Evolutionary conservation across 1,140 invertebrate species (phyloP).

Genomic region (Heliconius hewitsoni): DNA sequence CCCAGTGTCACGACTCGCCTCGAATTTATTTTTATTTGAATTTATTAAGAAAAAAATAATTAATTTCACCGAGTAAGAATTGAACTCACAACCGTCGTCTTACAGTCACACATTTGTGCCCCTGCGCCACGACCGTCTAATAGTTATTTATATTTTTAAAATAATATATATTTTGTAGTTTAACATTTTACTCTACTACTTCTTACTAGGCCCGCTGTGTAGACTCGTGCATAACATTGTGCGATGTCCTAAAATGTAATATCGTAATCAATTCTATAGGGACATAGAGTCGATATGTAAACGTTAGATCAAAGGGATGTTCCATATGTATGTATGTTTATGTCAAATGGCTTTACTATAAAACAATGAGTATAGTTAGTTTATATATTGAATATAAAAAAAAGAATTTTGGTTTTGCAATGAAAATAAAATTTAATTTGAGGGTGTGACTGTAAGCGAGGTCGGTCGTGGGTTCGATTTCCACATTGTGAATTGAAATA

Average conservation of each 20-base stretch:
- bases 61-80: no score
- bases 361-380: not conserved
- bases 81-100: no score
- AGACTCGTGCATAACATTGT: not conserved
- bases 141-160: no score
- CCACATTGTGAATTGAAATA: no score
- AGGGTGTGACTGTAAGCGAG: no score
- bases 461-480: no score
- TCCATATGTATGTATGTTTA: not conserved
- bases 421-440: no score
- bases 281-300: not conserved
- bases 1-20: no score
- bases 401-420: not conserved
- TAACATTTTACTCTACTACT: not conserved
- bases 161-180: not conserved
- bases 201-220: not conserved
- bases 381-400: not conserved
- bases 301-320: not conserved
- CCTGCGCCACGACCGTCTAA: no score
- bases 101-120: no score
- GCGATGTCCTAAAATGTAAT: not conserved
- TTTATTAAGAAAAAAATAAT: no score
- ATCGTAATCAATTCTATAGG: not conserved
- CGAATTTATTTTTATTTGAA: no score
- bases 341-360: not conserved